Base-by-base conservation (phyloP, 2,888 invertebrate species). In the Encarsia formosa region DNA sequence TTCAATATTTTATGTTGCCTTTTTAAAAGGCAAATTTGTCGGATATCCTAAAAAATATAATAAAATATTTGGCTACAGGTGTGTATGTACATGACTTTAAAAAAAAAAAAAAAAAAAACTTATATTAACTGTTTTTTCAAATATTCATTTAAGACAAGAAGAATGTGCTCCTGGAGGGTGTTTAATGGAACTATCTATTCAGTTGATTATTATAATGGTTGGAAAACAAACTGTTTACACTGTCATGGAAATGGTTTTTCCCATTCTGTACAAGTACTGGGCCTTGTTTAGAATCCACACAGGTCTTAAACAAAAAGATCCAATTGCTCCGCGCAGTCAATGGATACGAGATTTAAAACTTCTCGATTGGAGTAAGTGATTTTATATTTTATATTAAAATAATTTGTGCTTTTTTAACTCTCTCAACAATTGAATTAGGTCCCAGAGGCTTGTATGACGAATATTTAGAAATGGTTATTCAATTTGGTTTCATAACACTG, bases 381-480 rank as follows among this genome's bases (percentile, higher is more conserved):
- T 9, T 26, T 5, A 19, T 41, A 19, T 13, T 24, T 19, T 3
- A 48, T 40, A 1, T 11, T 40, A 38, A 19, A 40, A 26, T n/a
- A n/a, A n/a, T n/a, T 31, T 18, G 46, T 38, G 13, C 23, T 48
- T 45, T 46, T 15, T 8, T 16, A 45, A 11, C 9, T 24, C 13
- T 9, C 20, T 41, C 15, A 29, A 37, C 34, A 9, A 31, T 44
- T 32, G 44, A 47, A 45, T n/a, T 22, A 65, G 77, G 83, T 47
- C 81, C 82, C 18, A 78, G 82, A 54, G 85, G 86, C 26, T 76
- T 92, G 37, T 91, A 89, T 72, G 80, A 82, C 40, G 91, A 91
- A 73, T 91, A 91, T 75, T 77, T 91, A 48, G 91, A 91, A 79
- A 91, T 92, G 89, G 90, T 90, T 48, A 76, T 91, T 19, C 91